Base-by-base conservation (phyloP, 2,797 vertebrate species). In the Gymnothorax javanicus region DNA sequence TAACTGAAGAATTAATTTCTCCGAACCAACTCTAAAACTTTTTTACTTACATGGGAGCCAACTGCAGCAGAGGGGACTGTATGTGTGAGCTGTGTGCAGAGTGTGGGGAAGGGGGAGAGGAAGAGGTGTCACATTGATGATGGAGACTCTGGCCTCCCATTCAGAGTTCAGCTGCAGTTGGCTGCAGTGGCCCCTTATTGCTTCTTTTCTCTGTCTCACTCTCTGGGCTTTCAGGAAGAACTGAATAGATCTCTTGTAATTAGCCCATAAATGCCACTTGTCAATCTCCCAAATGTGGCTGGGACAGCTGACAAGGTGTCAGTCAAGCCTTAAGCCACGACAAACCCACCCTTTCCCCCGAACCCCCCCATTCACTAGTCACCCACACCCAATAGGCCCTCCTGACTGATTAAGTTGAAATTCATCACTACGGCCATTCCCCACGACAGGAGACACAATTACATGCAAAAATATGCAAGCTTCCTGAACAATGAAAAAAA, bases 191-290 rank as follows among this genome's bases (percentile, higher is more conserved):
- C 75, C 83, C 43, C 84, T 86, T 83, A 54, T 67, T 81, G 71
- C 84, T 89, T 86, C 4, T 86, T 64, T 86, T 89, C 87, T 90
- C 84, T 43, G 87, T 84, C 62, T 86, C 60, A 43, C 33, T 86
- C 52, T 58, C 62, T 71, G 7, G 20, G 88, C 82, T 69, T 87
- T 81, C 88, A 91, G 92, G 87, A 86, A 23, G n/a, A 2, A 73
- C 87, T 94, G 92, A 94, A 96, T 91, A 89, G 92, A 92, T 90
- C 93, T 94, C 92, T 92, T 95, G 95, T 96, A 96, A 96, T 95
- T 95, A 94, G 94, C 95, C 95, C 93, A 95, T 95, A 95, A 96
- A 96, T 95, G 94, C 95, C 94, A 94, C 94, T 96, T 94, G 93
- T 96, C 95, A 88, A 91, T 96, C 95, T 95, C 90, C 79, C 89